Conservation (phyloP, 1,140 invertebrate genomes). For the Atta texana region DNA sequence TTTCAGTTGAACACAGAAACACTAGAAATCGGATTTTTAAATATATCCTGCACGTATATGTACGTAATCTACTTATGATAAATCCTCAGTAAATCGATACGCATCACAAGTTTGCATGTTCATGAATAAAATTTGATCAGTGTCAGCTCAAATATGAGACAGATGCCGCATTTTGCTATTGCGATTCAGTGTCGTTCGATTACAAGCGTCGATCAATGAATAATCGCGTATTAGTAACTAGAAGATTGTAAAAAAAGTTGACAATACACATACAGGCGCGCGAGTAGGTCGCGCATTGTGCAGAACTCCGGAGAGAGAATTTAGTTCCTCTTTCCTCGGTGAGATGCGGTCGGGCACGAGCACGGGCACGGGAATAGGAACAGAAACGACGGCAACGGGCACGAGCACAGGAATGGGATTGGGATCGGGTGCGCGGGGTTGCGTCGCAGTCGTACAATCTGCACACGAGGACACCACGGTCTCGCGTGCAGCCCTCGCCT, state of each 20-base stretch:
- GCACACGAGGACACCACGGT: conserved; percentile 74
- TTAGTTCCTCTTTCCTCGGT: background rate
- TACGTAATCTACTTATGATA: conserved; percentile 9
- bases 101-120: background rate
- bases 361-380: background rate
- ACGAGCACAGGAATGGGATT: background rate
- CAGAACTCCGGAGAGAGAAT: conserved; percentile 57
- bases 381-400: too few species aligned
- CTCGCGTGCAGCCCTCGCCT: conserved; percentile 76
- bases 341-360: conserved; percentile 10
- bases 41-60: background rate
- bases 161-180: background rate
- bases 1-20: background rate
- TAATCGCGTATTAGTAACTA: conserved; percentile 63
- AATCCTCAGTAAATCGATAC: background rate
- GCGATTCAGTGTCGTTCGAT: background rate
- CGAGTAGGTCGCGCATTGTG: background rate
- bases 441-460: conserved; percentile 69
- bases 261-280: background rate
- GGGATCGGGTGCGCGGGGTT: conserved; percentile 44
- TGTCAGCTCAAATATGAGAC: background rate
- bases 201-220: conserved; percentile 38
- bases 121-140: background rate
- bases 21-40: conserved; percentile 17
- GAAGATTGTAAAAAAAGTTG: conserved; percentile 42